Evolutionary conservation across 2,888 invertebrate genomes (phyloP), one percentile per base, ranked within the genome.

Genomic region (Tetragonula carbonaria): DNA sequence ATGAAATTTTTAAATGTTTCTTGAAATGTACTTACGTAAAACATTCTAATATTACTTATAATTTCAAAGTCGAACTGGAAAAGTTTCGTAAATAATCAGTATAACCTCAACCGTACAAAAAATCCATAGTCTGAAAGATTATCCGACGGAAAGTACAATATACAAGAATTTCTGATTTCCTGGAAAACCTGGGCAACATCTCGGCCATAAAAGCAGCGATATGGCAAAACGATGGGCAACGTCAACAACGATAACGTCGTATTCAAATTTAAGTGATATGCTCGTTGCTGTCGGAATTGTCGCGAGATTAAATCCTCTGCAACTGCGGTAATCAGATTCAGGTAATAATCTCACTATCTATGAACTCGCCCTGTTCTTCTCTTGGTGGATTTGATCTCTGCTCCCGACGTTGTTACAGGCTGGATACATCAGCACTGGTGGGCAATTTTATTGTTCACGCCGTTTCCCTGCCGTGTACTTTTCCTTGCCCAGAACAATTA

Each of bases 401-500:
- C 18, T 33, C 16, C 14, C 59, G 45, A 11, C 51, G 57, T 74
- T 72, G 74, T 78, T 78, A 51, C 59, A 38, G 63, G 23, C 8
- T 8, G 21, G 70, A 45, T 51, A 21, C 62, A 59, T 33, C 55
- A 2, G 59, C 28, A 1, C 55, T 4, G 70, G 53, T 59, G 63
- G 51, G 74, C 80, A 82, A 85, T 89, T 86, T 85, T 72, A 82
- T 85, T 82, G 82, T 66, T 78, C 76, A 23, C 78, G 74, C 77
- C 77, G 59, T 65, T 66, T 85, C 80, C 76, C 85, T n/a, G 74
- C 78, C 85, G 70, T 74, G 71, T 70, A 86, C 82, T 85, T 84
- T 84, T 82, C 82, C 68, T 82, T 75, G 38, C 80, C 86, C 87
- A 28, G 87, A 79, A 90, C 90, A 91, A 93, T 93, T 92, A 92